phyloP scores from a whole-genome alignment of 2,888 invertebrate species.

The Ecliptopera silaceata region DNA sequence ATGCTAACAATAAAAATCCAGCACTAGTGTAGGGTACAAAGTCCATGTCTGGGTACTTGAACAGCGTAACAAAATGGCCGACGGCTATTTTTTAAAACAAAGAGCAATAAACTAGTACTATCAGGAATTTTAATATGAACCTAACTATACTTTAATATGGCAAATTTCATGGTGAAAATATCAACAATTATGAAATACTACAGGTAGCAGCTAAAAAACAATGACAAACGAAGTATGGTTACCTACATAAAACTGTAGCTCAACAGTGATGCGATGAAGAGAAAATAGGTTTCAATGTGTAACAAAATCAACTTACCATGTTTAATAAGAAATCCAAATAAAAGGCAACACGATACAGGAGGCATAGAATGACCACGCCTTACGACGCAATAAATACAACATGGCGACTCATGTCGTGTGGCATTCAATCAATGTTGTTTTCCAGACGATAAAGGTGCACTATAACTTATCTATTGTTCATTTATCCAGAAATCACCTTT shows the following conservation, averaged over 20 bases:
- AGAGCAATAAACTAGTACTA: background rate
- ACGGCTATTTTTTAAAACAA: background rate
- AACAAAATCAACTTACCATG: constrained; percentile 65
- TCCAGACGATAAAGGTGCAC: constrained; percentile 45
- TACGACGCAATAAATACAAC: constrained; percentile 58
- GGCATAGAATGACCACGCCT: constrained; percentile 64
- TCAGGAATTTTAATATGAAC: background rate
- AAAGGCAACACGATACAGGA: constrained; percentile 46
- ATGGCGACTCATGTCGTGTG: constrained; percentile 64
- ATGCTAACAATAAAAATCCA: background rate
- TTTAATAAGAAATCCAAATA: constrained; percentile 51
- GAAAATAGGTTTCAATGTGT: background rate
- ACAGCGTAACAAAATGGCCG: constrained; percentile 11
- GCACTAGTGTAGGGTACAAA: constrained; percentile 1
- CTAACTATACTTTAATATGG: too few relatives aligned
- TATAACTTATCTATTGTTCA: constrained; percentile 46
- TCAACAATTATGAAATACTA: too few relatives aligned
- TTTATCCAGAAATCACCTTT: constrained; percentile 37
- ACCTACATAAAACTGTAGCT: background rate
- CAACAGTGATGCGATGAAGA: background rate
- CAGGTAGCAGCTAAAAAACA: too few relatives aligned
- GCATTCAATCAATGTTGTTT: constrained; percentile 39
- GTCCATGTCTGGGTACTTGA: constrained; percentile 1
- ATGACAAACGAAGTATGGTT: too few relatives aligned
- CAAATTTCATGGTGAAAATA: too few relatives aligned